These are phyloP conservation scores for Lydus trimaculatus DNA, from an alignment of 2,888 invertebrate genomes.

Conservation along the genomic window DNA sequence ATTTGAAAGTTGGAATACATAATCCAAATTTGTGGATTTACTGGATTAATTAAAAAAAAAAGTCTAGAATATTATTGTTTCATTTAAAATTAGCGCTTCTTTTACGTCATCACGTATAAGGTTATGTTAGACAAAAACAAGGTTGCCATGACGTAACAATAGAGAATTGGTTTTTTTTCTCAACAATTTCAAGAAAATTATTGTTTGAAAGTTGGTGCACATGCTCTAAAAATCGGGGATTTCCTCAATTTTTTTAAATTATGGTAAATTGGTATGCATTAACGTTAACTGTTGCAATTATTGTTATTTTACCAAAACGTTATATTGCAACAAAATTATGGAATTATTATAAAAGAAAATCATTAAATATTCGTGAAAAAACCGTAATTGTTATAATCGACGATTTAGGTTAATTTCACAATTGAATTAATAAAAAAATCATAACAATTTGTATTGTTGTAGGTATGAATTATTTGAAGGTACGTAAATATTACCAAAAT, in stretches of 20 bases:
- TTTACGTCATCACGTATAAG: not conserved
- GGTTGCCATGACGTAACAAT: too few relatives aligned
- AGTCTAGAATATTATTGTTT: too few relatives aligned
- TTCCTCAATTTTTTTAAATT: not conserved
- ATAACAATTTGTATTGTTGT: slow-evolving; percentile 11
- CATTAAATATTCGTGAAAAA: slow-evolving; percentile 13
- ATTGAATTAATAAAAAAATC: not conserved
- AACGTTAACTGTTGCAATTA: slow-evolving; percentile 5
- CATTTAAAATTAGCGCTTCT: not conserved
- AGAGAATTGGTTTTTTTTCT: too few relatives aligned
- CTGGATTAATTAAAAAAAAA: too few relatives aligned
- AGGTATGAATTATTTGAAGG: slow-evolving; percentile 34
- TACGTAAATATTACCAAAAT: slow-evolving; percentile 18
- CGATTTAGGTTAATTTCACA: slow-evolving; percentile 3
- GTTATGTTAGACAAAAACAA: too few relatives aligned
- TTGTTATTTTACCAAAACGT: slow-evolving; percentile 9
- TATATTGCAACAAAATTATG: slow-evolving; percentile 12
- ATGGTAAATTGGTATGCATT: slow-evolving; percentile 30
- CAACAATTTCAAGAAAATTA: not conserved
- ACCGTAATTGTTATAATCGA: slow-evolving; percentile 17
- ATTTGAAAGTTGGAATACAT: too few relatives aligned
- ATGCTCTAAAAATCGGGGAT: not conserved
- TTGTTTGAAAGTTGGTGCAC: not conserved
- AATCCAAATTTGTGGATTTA: too few relatives aligned
- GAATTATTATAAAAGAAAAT: slow-evolving; percentile 14